Base-by-base conservation (phyloP, 1,140 invertebrate species). In the Carposina sasakii region DNA sequence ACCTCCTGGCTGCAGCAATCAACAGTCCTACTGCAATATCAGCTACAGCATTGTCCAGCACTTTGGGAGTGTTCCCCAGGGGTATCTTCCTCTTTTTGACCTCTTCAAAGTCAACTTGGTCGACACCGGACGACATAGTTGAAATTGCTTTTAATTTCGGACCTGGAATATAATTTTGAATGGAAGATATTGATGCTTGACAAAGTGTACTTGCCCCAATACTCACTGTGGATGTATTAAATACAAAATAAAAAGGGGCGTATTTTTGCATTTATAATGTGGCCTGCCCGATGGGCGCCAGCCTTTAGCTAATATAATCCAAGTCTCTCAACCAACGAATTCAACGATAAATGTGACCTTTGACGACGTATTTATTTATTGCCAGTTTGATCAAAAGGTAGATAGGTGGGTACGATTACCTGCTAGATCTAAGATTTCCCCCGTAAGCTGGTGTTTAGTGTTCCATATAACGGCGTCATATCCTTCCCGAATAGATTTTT, bases 61-160 rank as follows among this genome's bases (percentile, higher is more conserved):
- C 93, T 34, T 88, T 83, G 0, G 94, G 94, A 0, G 95, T 96
- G 63, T 96, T 91, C 0, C 95, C 94, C 12, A 94, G 76, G 37
- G 86, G 86, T 10, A 95, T 89, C 4, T 88, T 87, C 3, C 91
- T 85, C 20, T 71, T 78, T 76, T 90, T 90, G 3, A 94, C 77
- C 71, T 89, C 91, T 0, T 78, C 67, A 0, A 92, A 44, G 57
- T 93, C 90, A 17, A 93, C 88, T 57, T 93, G 91, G 63, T 94
- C 91, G 49, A 90, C 87, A 10, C 96, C 96, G 12, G 95, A 95
- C 0, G 93, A 92, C 91, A 96, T 95, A 0, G 96, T 96, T 1
- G 90, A 90, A 3, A 99, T 87, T 0, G 95, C 92, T 85, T 95
- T 95, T 30, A 99, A 71, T 54, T 91, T 88, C 2, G 89, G 71